phyloP scores from a whole-genome alignment of 2,113 vertebrate species.

The Gopherus flavomarginatus region DNA sequence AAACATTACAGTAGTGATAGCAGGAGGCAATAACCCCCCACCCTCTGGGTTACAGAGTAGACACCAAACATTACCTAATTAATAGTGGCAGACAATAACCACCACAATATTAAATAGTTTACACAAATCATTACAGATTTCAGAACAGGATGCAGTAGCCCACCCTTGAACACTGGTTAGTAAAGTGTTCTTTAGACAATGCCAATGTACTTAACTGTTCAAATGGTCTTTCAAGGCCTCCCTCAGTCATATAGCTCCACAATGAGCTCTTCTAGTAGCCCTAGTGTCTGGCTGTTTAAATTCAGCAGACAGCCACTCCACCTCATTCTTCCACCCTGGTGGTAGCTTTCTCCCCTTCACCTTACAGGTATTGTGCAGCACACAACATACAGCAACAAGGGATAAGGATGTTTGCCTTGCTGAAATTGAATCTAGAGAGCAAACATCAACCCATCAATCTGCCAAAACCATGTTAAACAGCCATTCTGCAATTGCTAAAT shows the following conservation, averaged over 20 bases:
- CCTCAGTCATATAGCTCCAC: background rate
- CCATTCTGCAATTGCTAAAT: background rate
- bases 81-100: background rate
- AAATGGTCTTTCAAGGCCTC: background rate
- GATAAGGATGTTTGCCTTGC: background rate
- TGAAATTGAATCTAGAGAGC: background rate
- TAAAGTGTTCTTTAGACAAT: background rate
- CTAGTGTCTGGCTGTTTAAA: background rate
- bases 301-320: background rate
- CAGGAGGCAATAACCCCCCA: background rate
- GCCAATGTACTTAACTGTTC: background rate
- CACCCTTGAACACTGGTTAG: background rate
- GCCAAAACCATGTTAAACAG: background rate
- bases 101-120: background rate
- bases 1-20: background rate
- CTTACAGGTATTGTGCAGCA: background rate
- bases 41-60: background rate
- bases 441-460: background rate
- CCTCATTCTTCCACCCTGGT: background rate
- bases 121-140: background rate
- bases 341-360: background rate
- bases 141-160: background rate
- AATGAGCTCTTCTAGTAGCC: background rate
- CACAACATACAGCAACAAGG: background rate
- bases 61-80: background rate